phyloP scores from a whole-genome alignment of 2,888 invertebrate species.

The Cetonia aurata region DNA sequence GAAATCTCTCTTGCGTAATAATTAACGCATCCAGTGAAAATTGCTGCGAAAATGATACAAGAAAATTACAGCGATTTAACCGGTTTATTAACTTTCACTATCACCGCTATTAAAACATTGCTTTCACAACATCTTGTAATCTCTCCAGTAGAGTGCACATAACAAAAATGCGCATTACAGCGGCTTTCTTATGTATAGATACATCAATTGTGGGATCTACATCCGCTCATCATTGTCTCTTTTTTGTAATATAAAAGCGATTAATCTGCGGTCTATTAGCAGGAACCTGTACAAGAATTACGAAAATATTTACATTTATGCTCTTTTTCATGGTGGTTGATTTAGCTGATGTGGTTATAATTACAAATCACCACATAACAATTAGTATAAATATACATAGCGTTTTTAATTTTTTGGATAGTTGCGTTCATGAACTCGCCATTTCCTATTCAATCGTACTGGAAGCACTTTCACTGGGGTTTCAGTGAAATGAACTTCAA shows the following conservation, averaged over 20 bases:
- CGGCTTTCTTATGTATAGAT: too few species aligned
- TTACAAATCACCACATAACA: not conserved
- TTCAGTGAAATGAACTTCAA: constrained; percentile 31
- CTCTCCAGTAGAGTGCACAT: not conserved
- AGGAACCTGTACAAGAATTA: too few species aligned
- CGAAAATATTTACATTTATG: too few species aligned
- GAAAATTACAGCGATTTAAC: constrained; percentile 16
- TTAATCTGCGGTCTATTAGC: too few species aligned
- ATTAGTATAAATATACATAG: not conserved
- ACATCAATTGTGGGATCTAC: too few species aligned
- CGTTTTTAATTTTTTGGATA: not conserved
- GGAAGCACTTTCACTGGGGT: constrained; percentile 33
- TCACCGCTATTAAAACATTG: constrained; percentile 16
- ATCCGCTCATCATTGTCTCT: too few species aligned
- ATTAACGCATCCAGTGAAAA: constrained; percentile 27
- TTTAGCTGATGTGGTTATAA: too few species aligned
- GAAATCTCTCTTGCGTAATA: constrained; percentile 33
- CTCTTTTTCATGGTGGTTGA: too few species aligned
- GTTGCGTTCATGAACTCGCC: not conserved
- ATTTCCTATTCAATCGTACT: not conserved
- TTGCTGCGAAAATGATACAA: constrained; percentile 24
- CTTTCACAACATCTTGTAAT: constrained; percentile 31
- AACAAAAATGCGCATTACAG: not conserved
- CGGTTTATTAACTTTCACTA: constrained; percentile 29
- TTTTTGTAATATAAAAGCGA: too few species aligned